phyloP scores from a whole-genome alignment of 1,140 invertebrate species.

The Aphidius ervi region DNA sequence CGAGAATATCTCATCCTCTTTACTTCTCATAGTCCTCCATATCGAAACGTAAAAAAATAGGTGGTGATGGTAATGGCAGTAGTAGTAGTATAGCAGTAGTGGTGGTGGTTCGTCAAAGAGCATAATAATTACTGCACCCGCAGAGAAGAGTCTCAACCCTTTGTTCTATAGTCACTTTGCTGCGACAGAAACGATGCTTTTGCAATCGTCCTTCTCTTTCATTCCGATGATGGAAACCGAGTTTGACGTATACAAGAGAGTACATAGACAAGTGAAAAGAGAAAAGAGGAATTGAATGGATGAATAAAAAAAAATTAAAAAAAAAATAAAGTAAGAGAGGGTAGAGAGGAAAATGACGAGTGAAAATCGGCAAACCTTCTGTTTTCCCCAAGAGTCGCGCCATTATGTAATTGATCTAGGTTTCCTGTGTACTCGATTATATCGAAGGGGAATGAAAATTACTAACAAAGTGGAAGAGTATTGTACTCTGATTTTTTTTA shows the following conservation, averaged over 20 bases:
- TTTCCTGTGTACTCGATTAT: constrained; percentile 2
- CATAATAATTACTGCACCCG: constrained; percentile 52
- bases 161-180: constrained; percentile 53
- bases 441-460: neutral
- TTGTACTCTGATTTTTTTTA: too few species aligned
- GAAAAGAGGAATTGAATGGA: neutral
- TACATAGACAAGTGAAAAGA: neutral
- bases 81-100: neutral
- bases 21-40: neutral
- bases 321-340: neutral
- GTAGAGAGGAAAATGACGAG: neutral
- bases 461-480: too few species aligned
- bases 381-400: constrained; percentile 9
- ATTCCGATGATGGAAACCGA: constrained; percentile 1
- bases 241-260: neutral
- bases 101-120: constrained; percentile 30
- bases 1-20: too few species aligned
- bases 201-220: neutral
- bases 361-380: constrained; percentile 10
- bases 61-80: constrained; percentile 1
- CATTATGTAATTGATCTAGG: constrained; percentile 25
- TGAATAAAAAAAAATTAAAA: neutral
- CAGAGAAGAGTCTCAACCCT: constrained; percentile 52
- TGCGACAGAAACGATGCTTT: constrained; percentile 11
- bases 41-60: constrained; percentile 11